These are phyloP conservation scores for Drosophila tsacasi DNA, from an alignment of 1,140 invertebrate species.

Conservation along the genomic window DNA sequence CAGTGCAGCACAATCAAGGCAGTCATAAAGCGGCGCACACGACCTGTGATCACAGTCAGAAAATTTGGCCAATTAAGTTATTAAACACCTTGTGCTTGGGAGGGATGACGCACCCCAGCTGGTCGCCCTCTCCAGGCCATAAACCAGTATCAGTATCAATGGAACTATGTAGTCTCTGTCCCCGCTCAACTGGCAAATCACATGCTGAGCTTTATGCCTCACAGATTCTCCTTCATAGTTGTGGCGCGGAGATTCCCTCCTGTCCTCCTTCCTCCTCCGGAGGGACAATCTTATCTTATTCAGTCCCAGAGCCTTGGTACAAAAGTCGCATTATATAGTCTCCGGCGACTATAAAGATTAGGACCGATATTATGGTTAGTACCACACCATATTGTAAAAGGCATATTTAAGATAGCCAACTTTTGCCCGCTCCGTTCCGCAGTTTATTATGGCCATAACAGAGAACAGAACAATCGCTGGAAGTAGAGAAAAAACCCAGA, in stretches of 20 bases:
- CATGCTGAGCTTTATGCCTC: conserved; percentile 41
- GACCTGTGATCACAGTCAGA: conserved; percentile 24
- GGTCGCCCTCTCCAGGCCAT: conserved; percentile 24
- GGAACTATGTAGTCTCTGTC: conserved; percentile 9
- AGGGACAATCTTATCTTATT: conserved; percentile 63
- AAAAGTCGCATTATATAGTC: conserved; percentile 71
- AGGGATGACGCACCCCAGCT: conserved; percentile 36
- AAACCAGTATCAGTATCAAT: conserved; percentile 49
- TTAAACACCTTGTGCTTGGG: conserved; percentile 32
- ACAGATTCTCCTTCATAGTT: background rate
- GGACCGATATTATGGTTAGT: conserved; percentile 70
- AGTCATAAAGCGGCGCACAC: conserved; percentile 56
- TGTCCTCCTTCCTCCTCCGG: conserved; percentile 12
- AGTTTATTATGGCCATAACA: conserved; percentile 53
- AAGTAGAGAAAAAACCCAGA: conserved; percentile 32
- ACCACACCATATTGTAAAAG: conserved; percentile 61
- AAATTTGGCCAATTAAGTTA: conserved; percentile 54
- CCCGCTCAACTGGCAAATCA: conserved; percentile 19
- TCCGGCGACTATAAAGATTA: conserved; percentile 66
- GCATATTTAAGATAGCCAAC: conserved; percentile 74
- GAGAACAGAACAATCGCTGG: conserved; percentile 1
- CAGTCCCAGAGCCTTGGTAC: conserved; percentile 48
- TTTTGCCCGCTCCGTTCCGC: conserved; percentile 27
- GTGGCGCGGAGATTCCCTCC: conserved; percentile 28
- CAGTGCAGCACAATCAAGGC: conserved; percentile 8